Evolutionary conservation across 2,113 vertebrate genomes (phyloP).

Genomic region (Phylloscopus trochilus): DNA sequence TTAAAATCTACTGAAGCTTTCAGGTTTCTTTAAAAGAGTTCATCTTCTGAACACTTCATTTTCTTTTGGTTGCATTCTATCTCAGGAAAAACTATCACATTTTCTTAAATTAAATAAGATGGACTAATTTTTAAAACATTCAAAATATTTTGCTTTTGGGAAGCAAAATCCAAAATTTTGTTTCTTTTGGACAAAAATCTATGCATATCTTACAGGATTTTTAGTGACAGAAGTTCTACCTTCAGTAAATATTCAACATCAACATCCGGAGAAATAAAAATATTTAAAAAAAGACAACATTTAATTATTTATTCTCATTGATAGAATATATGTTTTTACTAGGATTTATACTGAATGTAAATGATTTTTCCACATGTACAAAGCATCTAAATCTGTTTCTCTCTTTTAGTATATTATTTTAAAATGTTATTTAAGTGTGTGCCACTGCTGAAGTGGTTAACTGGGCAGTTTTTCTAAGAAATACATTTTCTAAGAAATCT

Average conservation of each 20-base stretch:
- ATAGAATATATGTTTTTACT: background rate
- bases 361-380: background rate
- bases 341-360: background rate
- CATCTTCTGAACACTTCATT: constrained; percentile 2
- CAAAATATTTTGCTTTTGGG: no score
- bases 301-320: background rate
- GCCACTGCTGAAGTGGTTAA: background rate
- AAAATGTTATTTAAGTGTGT: background rate
- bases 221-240: background rate
- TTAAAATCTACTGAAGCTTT: constrained; percentile 66
- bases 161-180: background rate
- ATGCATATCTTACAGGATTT: background rate
- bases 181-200: background rate
- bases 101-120: background rate
- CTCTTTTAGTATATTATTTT: background rate
- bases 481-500: background rate
- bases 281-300: background rate
- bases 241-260: background rate
- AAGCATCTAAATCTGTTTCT: background rate
- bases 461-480: background rate
- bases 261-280: background rate
- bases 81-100: background rate
- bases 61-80: background rate
- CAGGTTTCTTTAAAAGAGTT: constrained; percentile 40
- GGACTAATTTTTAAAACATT: background rate